Conservation (phyloP, 2,113 vertebrate genomes). For the Phoxinus phoxinus region DNA sequence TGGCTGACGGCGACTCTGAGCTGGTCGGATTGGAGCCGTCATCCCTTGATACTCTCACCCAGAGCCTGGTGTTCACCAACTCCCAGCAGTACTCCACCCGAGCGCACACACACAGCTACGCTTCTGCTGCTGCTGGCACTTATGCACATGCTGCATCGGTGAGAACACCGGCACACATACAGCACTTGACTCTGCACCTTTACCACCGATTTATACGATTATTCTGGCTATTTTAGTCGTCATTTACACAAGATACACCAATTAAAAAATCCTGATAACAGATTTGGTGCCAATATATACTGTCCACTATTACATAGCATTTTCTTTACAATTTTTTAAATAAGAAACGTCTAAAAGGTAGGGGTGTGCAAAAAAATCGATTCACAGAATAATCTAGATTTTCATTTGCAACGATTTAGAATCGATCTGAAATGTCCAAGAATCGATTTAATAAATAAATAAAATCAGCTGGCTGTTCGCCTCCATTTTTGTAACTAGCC, state of each 20-base stretch:
- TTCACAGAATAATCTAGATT: too few species aligned
- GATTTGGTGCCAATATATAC: not conserved
- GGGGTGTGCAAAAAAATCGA: too few species aligned
- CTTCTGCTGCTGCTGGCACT: slow-evolving; percentile 81
- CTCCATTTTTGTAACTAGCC: too few species aligned
- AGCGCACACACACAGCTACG: slow-evolving; percentile 80
- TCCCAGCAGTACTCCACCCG: slow-evolving; percentile 84
- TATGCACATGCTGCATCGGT: slow-evolving; percentile 83
- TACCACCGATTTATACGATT: not conserved
- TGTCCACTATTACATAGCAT: not conserved
- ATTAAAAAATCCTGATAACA: not conserved
- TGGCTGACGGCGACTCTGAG: slow-evolving; percentile 67
- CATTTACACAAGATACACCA: not conserved
- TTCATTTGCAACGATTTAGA: too few species aligned
- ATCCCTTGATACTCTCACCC: slow-evolving; percentile 84
- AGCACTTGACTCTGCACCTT: not conserved
- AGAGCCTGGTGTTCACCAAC: slow-evolving; percentile 95
- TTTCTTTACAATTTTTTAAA: not conserved
- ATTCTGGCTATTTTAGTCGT: not conserved
- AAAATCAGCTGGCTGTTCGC: too few species aligned
- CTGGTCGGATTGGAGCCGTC: slow-evolving; percentile 78
- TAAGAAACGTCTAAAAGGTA: not conserved
- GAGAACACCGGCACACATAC: slow-evolving; percentile 37
- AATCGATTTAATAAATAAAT: too few species aligned
- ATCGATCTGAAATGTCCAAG: too few species aligned